Conservation (phyloP, 2,797 vertebrate genomes). For the Amazonetta brasiliensis region DNA sequence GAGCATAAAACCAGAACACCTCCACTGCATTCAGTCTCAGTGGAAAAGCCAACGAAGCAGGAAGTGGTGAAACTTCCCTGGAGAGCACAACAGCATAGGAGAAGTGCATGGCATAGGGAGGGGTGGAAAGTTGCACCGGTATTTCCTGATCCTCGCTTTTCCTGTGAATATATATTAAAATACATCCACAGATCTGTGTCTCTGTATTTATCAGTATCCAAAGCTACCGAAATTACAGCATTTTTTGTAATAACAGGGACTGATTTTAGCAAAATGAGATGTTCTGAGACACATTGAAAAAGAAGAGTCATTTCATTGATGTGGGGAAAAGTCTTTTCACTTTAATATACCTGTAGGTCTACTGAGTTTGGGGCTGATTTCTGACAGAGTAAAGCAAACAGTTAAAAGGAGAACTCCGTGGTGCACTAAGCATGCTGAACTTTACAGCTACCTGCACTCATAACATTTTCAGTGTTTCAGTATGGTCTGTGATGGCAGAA, state of each 20-base stretch:
- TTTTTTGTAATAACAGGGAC: background rate
- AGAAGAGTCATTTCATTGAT: background rate
- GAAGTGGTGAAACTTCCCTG: background rate
- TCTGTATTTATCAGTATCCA: background rate
- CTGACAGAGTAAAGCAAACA: background rate
- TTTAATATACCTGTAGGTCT: background rate
- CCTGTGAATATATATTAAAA: background rate
- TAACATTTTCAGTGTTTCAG: background rate
- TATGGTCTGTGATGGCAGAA: background rate
- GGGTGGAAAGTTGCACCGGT: background rate
- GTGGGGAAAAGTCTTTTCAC: background rate
- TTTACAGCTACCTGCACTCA: background rate
- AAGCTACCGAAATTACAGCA: background rate
- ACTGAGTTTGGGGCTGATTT: background rate
- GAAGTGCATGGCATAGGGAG: background rate
- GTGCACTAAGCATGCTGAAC: background rate
- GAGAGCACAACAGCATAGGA: background rate
- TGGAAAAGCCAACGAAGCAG: background rate
- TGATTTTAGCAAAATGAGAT: background rate
- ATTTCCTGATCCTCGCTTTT: background rate
- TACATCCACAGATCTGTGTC: background rate
- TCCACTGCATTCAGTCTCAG: background rate
- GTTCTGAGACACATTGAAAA: background rate
- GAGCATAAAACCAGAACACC: background rate
- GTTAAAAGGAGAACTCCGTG: background rate